phyloP scores from a whole-genome alignment of 2,888 invertebrate species.

The Micoletzkya japonica region DNA sequence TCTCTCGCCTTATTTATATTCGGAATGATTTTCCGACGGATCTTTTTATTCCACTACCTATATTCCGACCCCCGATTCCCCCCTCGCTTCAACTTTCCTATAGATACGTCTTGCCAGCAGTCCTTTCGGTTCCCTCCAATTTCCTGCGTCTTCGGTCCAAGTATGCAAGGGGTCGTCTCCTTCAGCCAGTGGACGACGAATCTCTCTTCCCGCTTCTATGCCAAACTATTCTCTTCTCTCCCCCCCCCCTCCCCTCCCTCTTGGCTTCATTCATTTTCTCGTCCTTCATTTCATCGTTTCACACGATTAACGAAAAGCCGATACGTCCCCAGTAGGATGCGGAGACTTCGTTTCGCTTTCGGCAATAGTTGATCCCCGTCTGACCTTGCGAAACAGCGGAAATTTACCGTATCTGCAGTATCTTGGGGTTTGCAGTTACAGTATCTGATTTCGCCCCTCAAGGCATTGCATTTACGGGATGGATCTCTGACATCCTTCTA shows the following conservation, averaged over 20 bases:
- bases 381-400: too few relatives aligned
- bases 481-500: too few relatives aligned
- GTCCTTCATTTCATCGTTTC: neutral
- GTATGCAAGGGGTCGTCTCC: neutral
- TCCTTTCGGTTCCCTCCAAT: neutral
- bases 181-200: neutral
- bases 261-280: slow-evolving; percentile 2
- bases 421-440: neutral
- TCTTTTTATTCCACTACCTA: too few relatives aligned
- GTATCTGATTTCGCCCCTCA: too few relatives aligned
- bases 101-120: neutral
- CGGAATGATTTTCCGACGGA: too few relatives aligned
- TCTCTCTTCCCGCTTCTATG: neutral
- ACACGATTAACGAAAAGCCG: neutral
- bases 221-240: slow-evolving; percentile 9
- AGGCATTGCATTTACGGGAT: too few relatives aligned
- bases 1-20: too few relatives aligned
- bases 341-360: neutral
- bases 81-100: neutral
- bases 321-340: neutral
- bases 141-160: neutral
- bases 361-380: neutral
- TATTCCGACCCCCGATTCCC: neutral
- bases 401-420: neutral
- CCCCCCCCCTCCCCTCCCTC: slow-evolving; percentile 1